Evolutionary conservation across 1,140 invertebrate genomes (phyloP), one percentile per base, ranked within the genome.

Genomic region (Planococcus citri): DNA sequence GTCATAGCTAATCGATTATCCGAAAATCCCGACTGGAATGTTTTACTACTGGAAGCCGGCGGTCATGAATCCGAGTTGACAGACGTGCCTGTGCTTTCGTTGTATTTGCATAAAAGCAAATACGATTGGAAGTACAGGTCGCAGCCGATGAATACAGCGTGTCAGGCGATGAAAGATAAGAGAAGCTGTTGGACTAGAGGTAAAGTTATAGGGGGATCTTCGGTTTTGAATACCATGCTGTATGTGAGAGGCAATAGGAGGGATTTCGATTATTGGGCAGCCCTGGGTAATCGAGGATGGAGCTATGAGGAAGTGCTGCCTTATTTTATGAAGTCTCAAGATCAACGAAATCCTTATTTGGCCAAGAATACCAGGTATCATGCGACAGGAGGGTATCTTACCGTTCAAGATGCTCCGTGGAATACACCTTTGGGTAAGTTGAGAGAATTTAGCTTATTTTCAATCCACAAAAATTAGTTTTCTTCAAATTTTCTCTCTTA

Each of bases 51-150:
- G 21, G 94, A 96, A 79, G 92, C 92, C 0, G 94, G 93, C 0
- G 90, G 88, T 0, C 88, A 91, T 69, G 92, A 95, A 74, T 88
- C 87, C 0, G 86, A 91, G 74, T 87, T 92, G 29, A 87, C 88
- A 0, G 87, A 90, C 75, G 90, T 93, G 6, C 91, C 91, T 0
- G 82, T 90, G 58, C 78, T 93, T 0, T 93, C 91, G 20, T 78
- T 93, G 2, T 93, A 91, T 75, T 80, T 95, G 60, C 92, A 95
- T 77, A 91, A 92, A 72, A 94, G 91, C 74, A 90, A 90, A 79
- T 73, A 93, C 72, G 94, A 97, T 78, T 97, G 94, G 95, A 88
- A 91, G 75, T 95, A 94, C 77, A 84, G 88, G 81, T 90, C 93
- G 0, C 89, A 93, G 74, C 89, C 92, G 0, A 90, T 93, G 76